These are phyloP conservation scores for Camelus bactrianus DNA, from an alignment of 2,113 vertebrate species.

Conservation along the genomic window DNA sequence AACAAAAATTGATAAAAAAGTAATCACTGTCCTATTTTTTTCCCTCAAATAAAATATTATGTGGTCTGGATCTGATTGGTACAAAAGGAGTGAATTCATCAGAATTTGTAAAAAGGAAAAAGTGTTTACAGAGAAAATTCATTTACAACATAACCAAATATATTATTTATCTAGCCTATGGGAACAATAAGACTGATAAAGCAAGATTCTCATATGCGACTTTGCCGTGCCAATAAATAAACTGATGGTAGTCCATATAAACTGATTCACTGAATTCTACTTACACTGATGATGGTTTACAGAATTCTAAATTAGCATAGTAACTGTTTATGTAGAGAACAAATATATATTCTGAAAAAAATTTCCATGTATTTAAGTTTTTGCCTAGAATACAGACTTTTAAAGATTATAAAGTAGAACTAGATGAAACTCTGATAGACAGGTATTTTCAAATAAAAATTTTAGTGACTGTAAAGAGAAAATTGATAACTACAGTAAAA, in stretches of 20 bases:
- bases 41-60: not conserved
- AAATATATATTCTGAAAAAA: not conserved
- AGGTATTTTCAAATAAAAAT: not conserved
- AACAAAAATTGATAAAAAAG: not conserved
- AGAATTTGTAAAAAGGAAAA: not conserved
- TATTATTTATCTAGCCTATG: not conserved
- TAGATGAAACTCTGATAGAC: not conserved
- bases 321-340: not conserved
- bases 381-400: not conserved
- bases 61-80: accelerated
- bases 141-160: not conserved
- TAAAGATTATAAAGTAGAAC: not conserved
- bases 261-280: not conserved
- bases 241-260: not conserved
- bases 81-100: not conserved
- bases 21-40: not conserved
- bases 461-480: not conserved
- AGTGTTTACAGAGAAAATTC: not conserved
- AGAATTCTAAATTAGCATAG: not conserved
- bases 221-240: not conserved
- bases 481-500: not conserved
- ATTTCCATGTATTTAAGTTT: not conserved
- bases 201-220: not conserved
- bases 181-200: not conserved
- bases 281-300: not conserved